These are phyloP conservation scores for Lasiurus borealis DNA, from an alignment of 2,113 vertebrate species.

Conservation along the genomic window DNA sequence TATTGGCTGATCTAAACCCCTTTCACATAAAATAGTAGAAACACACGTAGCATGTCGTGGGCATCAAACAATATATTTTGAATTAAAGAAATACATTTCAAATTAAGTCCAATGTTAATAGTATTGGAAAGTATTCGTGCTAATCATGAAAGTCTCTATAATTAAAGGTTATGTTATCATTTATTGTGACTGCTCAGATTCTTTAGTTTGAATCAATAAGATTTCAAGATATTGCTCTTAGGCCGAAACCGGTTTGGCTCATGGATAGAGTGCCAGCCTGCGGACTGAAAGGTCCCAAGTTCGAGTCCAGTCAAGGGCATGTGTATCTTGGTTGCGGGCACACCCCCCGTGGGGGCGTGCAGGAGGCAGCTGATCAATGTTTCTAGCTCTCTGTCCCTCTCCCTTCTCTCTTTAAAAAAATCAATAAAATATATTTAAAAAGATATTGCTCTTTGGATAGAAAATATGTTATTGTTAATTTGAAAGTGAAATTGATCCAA, in stretches of 20 bases:
- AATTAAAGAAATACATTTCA: conserved; percentile 15
- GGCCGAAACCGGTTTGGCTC: no score
- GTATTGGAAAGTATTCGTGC: neutral
- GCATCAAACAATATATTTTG: neutral
- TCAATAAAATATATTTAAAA: no score
- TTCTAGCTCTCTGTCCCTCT: no score
- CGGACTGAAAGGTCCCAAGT: no score
- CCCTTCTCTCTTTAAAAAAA: no score
- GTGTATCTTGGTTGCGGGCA: no score
- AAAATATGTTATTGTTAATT: neutral
- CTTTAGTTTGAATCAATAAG: neutral
- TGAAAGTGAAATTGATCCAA: neutral
- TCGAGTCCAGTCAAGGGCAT: no score
- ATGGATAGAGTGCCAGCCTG: no score
- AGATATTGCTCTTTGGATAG: neutral
- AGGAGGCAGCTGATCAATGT: no score
- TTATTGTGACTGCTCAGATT: neutral
- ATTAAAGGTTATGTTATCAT: neutral
- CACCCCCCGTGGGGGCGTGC: no score
- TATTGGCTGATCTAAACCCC: neutral
- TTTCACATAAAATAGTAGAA: neutral
- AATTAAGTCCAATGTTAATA: neutral
- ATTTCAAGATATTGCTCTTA: neutral
- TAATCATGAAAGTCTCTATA: neutral
- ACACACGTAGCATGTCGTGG: neutral